Base-by-base conservation (phyloP, 1,140 invertebrate species). In the Solen grandis region DNA sequence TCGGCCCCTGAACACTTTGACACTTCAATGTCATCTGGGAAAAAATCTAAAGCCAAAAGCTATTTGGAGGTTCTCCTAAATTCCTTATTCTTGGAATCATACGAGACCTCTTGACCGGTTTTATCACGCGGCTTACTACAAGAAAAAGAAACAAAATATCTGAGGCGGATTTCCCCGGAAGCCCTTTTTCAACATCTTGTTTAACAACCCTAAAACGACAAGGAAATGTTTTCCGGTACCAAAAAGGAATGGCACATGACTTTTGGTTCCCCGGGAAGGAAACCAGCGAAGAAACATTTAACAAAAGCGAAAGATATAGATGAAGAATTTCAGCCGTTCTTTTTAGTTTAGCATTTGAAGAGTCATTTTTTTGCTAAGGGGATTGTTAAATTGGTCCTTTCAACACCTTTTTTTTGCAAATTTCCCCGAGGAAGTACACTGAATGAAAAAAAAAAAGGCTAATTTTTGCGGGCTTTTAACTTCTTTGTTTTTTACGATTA, bases 281-380 rank as follows among this genome's bases (percentile, higher is more conserved):
- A n/a, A 31, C 69, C 41, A 41, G 59, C 36, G 82, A 72, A 19
- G 55, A 54, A 19, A 29, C 14, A 14, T 27, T 81, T 19, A 72
- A 85, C 72, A 1, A 85, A n/a, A 57, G 54, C 88, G 0, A 22
- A 63, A 3, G 5, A 73, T 0, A 31, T 88, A 25, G 74, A 84
- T 5, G 63, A 84, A 8, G 78, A 83, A 8, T 94, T 94, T 83
- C 88, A 92, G 77, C 85, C 94, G 3, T 90, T 94, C 14, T 89
- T 94, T 89, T 90, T 94, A 25, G 87, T 92, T 0, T 93, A 94
- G 79, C 87, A 74, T 92, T 94, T 84, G 93, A 94, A 57, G 93
- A 93, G 72, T 88, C 87, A 10, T 38, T 89, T 63, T 89, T 35
- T 57, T 88, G 33, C 62, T 89, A 66, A 82, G 62, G 38, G 62